phyloP scores from a whole-genome alignment of 1,140 invertebrate genomes.

The Leptoteleia sp. region DNA sequence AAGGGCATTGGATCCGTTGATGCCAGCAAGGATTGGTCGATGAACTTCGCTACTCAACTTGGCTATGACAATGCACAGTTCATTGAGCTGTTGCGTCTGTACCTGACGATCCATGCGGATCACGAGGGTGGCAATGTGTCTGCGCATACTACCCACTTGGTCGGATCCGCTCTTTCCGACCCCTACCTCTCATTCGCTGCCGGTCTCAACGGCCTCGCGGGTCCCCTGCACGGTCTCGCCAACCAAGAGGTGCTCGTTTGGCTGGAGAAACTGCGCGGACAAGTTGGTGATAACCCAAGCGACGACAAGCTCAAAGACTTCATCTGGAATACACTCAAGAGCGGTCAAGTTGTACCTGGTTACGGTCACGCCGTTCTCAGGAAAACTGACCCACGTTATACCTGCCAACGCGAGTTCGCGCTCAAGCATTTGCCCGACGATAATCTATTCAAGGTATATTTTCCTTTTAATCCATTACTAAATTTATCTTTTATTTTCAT shows the following conservation, averaged over 20 bases:
- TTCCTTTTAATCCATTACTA: no score
- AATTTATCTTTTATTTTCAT: no score
- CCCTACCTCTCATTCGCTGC: constrained; percentile 97
- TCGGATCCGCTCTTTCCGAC: constrained; percentile 96
- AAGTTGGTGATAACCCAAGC: constrained; percentile 90
- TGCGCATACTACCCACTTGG: constrained; percentile 96
- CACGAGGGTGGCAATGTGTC: constrained; percentile 98
- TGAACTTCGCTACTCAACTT: constrained; percentile 95
- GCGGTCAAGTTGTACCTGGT: constrained; percentile 97
- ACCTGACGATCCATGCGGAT: constrained; percentile 97
- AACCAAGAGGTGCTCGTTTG: constrained; percentile 96
- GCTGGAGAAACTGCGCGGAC: constrained; percentile 89
- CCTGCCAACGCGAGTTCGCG: constrained; percentile 97
- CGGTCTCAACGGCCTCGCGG: constrained; percentile 96
- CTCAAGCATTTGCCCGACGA: constrained; percentile 97
- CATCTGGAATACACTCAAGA: constrained; percentile 96
- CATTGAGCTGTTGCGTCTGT: constrained; percentile 96
- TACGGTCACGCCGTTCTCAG: constrained; percentile 98
- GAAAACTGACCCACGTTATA: constrained; percentile 97
- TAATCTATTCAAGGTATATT: constrained; percentile 87
- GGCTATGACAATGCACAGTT: constrained; percentile 94
- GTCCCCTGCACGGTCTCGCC: constrained; percentile 96
- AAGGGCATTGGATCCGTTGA: constrained; percentile 94
- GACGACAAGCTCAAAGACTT: constrained; percentile 95
- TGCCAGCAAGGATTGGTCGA: constrained; percentile 94